Evolutionary conservation across 2,113 vertebrate species (phyloP).

Genomic region (Cyanoramphus novaezelandiae): DNA sequence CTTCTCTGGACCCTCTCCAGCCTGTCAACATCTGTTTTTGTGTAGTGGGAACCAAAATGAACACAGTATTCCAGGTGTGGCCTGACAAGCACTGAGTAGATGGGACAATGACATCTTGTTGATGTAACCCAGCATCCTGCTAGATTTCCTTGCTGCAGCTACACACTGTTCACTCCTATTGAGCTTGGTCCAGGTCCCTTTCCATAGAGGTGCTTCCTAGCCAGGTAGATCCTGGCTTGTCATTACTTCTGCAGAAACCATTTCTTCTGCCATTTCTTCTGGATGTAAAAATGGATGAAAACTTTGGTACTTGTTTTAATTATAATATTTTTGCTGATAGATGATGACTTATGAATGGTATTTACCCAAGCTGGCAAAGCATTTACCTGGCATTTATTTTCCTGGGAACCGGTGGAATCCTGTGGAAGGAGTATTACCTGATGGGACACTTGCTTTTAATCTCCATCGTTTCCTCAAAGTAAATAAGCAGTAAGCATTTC

Average conservation of each 20-base stretch:
- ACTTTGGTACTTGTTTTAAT: background rate
- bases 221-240: background rate
- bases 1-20: background rate
- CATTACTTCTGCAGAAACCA: background rate
- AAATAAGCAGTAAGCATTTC: constrained; percentile 89
- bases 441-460: constrained; percentile 86
- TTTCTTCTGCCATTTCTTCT: background rate
- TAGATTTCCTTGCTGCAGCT: background rate
- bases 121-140: background rate
- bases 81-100: background rate
- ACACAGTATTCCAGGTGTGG: background rate
- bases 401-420: constrained; percentile 90
- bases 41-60: background rate
- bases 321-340: constrained; percentile 63
- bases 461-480: constrained; percentile 88
- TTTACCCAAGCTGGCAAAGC: constrained; percentile 87
- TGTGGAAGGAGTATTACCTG: constrained; percentile 68
- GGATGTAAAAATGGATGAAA: background rate
- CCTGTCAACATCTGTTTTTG: background rate
- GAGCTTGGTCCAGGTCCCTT: background rate
- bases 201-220: background rate
- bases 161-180: background rate
- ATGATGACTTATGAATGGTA: constrained; percentile 99
- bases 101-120: background rate
- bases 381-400: constrained; percentile 86